Conservation (phyloP, 2,888 invertebrate species). For the Steromphala cineraria region DNA sequence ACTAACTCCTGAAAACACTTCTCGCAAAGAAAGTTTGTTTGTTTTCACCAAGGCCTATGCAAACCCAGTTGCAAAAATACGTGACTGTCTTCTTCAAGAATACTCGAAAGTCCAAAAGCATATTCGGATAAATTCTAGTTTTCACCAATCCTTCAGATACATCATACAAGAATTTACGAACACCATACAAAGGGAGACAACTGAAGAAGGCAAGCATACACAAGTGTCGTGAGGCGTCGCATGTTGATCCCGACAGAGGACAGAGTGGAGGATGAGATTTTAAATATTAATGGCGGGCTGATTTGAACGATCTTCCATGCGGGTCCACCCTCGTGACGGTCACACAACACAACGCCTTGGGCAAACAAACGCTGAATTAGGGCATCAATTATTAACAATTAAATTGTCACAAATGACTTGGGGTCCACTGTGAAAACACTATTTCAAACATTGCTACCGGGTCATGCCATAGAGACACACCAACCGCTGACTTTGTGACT, state of each 20-base stretch:
- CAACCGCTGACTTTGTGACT: too few relatives aligned
- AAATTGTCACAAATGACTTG: conserved; percentile 6
- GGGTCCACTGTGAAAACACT: neutral
- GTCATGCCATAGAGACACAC: too few relatives aligned
- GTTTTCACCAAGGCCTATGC: too few relatives aligned
- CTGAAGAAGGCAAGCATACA: neutral
- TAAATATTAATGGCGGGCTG: conserved; percentile 11
- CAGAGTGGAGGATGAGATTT: conserved; percentile 4
- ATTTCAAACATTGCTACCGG: too few relatives aligned
- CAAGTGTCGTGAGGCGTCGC: conserved; percentile 14
- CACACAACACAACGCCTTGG: neutral
- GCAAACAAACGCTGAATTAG: conserved; percentile 7
- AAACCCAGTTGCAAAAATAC: too few relatives aligned
- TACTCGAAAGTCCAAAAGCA: too few relatives aligned
- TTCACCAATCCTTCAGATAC: too few relatives aligned
- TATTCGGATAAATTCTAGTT: too few relatives aligned
- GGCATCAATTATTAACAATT: conserved; percentile 10
- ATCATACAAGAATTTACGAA: too few relatives aligned
- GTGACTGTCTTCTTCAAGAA: too few relatives aligned
- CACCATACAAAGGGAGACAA: neutral
- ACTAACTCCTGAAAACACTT: too few relatives aligned
- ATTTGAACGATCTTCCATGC: neutral
- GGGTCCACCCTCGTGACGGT: conserved; percentile 9
- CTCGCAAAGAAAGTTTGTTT: too few relatives aligned
- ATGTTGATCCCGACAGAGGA: neutral